These are phyloP conservation scores for Drosophila littoralis DNA, from an alignment of 1,140 invertebrate species.

Conservation along the genomic window DNA sequence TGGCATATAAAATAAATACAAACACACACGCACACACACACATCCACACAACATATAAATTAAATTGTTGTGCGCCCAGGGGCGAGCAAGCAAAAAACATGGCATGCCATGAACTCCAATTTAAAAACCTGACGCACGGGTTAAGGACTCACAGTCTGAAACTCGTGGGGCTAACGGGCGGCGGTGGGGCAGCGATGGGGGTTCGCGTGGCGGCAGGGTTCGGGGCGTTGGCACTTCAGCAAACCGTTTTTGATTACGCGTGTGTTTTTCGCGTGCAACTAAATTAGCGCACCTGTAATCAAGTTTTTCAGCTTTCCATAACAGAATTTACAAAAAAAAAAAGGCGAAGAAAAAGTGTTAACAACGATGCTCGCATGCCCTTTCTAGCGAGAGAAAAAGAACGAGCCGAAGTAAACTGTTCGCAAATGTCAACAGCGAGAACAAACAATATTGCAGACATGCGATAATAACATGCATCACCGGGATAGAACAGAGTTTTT, in stretches of 20 bases:
- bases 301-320: slow-evolving; percentile 60
- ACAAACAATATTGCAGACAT: slow-evolving; percentile 23
- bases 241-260: slow-evolving; percentile 79
- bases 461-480: slow-evolving; percentile 34
- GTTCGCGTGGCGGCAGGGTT: slow-evolving; percentile 23
- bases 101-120: slow-evolving; percentile 77
- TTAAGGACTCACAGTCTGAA: slow-evolving; percentile 57
- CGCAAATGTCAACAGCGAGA: slow-evolving; percentile 38
- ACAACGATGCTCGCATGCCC: slow-evolving; percentile 35
- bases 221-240: slow-evolving; percentile 60
- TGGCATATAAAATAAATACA: slow-evolving; percentile 58
- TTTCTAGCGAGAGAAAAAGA: neutral
- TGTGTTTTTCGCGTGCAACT: slow-evolving; percentile 81
- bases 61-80: slow-evolving; percentile 73
- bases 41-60: slow-evolving; percentile 56
- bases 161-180: slow-evolving; percentile 8
- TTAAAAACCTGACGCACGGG: slow-evolving; percentile 63
- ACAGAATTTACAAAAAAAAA: slow-evolving; percentile 30
- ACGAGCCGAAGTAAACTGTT: slow-evolving; percentile 26
- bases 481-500: neutral
- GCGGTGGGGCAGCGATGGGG: slow-evolving; percentile 1
- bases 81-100: slow-evolving; percentile 68
- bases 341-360: slow-evolving; percentile 28
- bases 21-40: slow-evolving; percentile 6
- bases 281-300: slow-evolving; percentile 81